A percentile compares a stretch with the other conserved stretches of the same genome.
Conservation (phyloP, 2,113 vertebrate genomes). For the Alligator sinensis region DNA sequence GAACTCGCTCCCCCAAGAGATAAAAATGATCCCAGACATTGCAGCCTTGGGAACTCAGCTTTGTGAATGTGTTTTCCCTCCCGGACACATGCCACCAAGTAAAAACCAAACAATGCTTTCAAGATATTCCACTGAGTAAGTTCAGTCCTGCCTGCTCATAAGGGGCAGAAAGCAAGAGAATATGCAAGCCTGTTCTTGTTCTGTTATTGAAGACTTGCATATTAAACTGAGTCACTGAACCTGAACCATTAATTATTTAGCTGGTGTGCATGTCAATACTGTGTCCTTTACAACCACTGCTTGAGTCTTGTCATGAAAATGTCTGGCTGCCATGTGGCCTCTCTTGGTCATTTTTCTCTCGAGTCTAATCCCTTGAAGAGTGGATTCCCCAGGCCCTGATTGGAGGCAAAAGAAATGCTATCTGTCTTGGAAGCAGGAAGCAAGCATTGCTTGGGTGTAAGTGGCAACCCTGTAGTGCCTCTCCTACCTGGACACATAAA, state of each 20-base stretch:
- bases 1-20: not conserved
- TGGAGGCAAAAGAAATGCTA: not conserved
- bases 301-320: fast-evolving
- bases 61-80: fast-evolving
- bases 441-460: fast-evolving
- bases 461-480: not conserved
- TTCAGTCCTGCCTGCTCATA: fast-evolving
- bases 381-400: not conserved
- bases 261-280: not conserved
- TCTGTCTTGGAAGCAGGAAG: not conserved
- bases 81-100: not conserved
- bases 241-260: fast-evolving
- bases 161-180: not conserved
- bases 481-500: not conserved
- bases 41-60: fast-evolving
- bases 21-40: fast-evolving
- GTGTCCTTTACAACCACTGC: not conserved
- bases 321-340: not conserved
- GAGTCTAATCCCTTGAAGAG: not conserved
- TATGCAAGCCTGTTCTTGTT: not conserved
- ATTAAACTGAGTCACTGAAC: not conserved
- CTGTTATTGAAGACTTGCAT: not conserved
- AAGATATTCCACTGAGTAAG: not conserved
- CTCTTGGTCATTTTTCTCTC: not conserved
- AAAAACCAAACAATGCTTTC: fast-evolving